phyloP scores from a whole-genome alignment of 2,888 invertebrate species.

The Lycocerus yunnanus region DNA sequence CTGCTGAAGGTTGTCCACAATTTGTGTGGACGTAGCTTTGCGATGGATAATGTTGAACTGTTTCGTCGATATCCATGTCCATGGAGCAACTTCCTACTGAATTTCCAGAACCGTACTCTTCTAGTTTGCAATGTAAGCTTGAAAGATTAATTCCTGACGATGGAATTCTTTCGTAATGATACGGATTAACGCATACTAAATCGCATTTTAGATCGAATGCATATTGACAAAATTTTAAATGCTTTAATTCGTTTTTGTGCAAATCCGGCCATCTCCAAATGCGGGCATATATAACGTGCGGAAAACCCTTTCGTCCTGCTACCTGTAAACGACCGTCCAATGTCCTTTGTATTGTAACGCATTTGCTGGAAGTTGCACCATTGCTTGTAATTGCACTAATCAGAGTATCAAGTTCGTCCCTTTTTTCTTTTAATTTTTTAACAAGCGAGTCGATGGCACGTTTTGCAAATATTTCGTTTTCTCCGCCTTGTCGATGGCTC shows the following conservation, averaged over 20 bases:
- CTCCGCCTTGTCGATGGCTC: constrained; percentile 98
- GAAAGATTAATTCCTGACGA: constrained; percentile 97
- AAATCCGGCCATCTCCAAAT: constrained; percentile 99
- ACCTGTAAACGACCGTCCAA: constrained; percentile 98
- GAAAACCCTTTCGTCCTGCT: constrained; percentile 98
- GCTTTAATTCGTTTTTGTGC: constrained; percentile 98
- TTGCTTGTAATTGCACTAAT: constrained; percentile 99
- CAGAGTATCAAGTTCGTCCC: constrained; percentile 95
- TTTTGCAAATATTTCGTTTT: constrained; percentile 97
- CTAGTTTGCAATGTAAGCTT: constrained; percentile 91
- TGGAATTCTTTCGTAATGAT: constrained; percentile 98
- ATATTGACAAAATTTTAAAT: constrained; percentile 96
- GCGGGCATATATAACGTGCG: constrained; percentile 97
- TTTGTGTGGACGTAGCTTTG: constrained; percentile 61
- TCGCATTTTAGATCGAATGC: constrained; percentile 99
- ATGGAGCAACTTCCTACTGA: constrained; percentile 58
- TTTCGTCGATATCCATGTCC: constrained; percentile 67
- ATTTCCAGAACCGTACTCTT: constrained; percentile 86
- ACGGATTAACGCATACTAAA: constrained; percentile 99
- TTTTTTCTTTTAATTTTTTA: constrained; percentile 98
- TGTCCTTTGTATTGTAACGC: constrained; percentile 98
- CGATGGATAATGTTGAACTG: constrained; percentile 73
- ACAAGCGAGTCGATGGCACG: constrained; percentile 98
- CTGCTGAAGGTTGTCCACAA: constrained; percentile 54
- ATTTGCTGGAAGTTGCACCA: constrained; percentile 96